These are phyloP conservation scores for Garrulus glandarius DNA, from an alignment of 2,797 vertebrate genomes.

Conservation along the genomic window DNA sequence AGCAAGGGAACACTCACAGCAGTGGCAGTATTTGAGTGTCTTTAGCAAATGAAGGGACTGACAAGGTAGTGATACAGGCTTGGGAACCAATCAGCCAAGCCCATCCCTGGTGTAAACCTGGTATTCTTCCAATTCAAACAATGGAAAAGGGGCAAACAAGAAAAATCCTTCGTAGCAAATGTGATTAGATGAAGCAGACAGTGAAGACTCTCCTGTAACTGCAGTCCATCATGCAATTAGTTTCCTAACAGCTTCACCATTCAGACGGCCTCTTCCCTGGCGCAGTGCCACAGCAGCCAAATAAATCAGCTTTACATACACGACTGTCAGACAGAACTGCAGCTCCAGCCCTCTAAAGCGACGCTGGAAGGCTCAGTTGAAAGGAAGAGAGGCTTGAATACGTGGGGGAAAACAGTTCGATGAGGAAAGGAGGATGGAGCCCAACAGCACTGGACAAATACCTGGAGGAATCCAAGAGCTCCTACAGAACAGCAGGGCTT, in stretches of 20 bases:
- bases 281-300: neutral
- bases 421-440: neutral
- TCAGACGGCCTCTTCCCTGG: neutral
- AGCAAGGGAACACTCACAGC: neutral
- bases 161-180: slow-evolving; percentile 19
- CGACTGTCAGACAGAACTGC: neutral
- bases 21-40: neutral
- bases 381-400: neutral
- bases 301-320: slow-evolving; percentile 18
- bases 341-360: neutral
- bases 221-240: slow-evolving; percentile 44
- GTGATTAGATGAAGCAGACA: slow-evolving; percentile 38
- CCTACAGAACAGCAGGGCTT: neutral
- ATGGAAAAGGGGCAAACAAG: neutral
- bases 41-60: neutral
- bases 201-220: neutral
- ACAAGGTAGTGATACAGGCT: neutral
- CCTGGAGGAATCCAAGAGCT: neutral
- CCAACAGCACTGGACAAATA: neutral
- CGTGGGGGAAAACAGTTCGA: neutral
- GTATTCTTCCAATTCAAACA: neutral
- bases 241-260: slow-evolving; percentile 24
- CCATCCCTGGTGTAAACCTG: neutral
- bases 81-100: neutral
- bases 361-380: neutral